These are phyloP conservation scores for Microcebus jonahi DNA, from an alignment of 2,113 vertebrate genomes.

Conservation along the genomic window DNA sequence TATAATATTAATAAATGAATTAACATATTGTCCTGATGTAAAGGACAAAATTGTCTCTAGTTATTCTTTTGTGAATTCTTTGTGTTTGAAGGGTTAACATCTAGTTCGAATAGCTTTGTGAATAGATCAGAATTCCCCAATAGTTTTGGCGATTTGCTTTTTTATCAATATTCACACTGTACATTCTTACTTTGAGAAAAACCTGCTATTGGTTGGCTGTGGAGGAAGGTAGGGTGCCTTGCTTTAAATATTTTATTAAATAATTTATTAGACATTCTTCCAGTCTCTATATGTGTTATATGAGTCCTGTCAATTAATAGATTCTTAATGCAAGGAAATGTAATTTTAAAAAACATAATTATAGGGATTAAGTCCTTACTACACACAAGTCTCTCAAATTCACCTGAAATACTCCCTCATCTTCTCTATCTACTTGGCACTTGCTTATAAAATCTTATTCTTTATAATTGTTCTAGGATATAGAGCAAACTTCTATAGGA, in stretches of 20 bases:
- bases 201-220: not conserved
- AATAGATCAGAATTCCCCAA: not conserved
- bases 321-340: not conserved
- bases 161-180: not conserved
- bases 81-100: not conserved
- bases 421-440: not conserved
- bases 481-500: not conserved
- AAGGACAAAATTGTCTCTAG: not conserved
- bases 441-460: not conserved
- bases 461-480: not conserved
- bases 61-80: not conserved
- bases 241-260: not conserved
- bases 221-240: not conserved
- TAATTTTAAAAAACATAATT: conserved; percentile 15
- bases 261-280: not conserved
- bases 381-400: not conserved
- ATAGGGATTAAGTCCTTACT: not conserved
- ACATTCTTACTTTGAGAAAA: not conserved
- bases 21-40: not conserved
- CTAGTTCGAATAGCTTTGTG: not conserved
- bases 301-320: not conserved
- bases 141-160: not conserved
- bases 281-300: not conserved
- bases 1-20: not conserved
- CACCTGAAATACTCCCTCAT: not conserved